phyloP scores from a whole-genome alignment of 1,140 invertebrate genomes.

The Drosophila grimshawi region DNA sequence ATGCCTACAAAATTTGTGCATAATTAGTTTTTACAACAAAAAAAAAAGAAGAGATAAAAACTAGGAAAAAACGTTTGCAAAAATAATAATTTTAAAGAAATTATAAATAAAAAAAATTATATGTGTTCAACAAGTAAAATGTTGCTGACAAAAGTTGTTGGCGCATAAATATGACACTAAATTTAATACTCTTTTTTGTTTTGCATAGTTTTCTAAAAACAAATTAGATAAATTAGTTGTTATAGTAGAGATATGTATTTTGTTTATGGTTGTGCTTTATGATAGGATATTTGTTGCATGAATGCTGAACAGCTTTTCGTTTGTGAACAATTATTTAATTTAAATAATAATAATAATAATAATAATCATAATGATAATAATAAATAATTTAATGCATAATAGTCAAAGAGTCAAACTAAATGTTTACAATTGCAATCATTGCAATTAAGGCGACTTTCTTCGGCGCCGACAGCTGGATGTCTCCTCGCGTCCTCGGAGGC shows the following conservation, averaged over 20 bases:
- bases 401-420: constrained; percentile 61
- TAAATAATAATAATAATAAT: constrained; percentile 65
- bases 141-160: constrained; percentile 20
- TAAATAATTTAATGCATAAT: constrained; percentile 56
- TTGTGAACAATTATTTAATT: constrained; percentile 64
- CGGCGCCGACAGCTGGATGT: constrained; percentile 83
- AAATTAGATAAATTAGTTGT: constrained; percentile 48
- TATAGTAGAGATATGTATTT: constrained; percentile 43
- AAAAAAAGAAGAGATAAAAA: constrained; percentile 31
- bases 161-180: constrained; percentile 81
- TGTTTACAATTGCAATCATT: too few relatives aligned
- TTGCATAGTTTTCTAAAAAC: constrained; percentile 52
- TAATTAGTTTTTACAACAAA: constrained; percentile 43
- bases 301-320: constrained; percentile 19
- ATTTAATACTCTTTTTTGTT: constrained; percentile 75
- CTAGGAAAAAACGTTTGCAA: constrained; percentile 37
- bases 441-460: constrained; percentile 62
- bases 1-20: constrained; percentile 58
- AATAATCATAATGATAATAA: constrained; percentile 57
- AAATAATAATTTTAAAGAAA: constrained; percentile 11
- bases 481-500: constrained; percentile 83
- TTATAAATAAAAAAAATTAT: constrained; percentile 21
- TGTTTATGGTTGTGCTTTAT: constrained; percentile 32
- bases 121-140: constrained; percentile 46
- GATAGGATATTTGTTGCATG: constrained; percentile 21